Base-by-base conservation (phyloP, 2,888 invertebrate species). In the Camponotus fellah region DNA sequence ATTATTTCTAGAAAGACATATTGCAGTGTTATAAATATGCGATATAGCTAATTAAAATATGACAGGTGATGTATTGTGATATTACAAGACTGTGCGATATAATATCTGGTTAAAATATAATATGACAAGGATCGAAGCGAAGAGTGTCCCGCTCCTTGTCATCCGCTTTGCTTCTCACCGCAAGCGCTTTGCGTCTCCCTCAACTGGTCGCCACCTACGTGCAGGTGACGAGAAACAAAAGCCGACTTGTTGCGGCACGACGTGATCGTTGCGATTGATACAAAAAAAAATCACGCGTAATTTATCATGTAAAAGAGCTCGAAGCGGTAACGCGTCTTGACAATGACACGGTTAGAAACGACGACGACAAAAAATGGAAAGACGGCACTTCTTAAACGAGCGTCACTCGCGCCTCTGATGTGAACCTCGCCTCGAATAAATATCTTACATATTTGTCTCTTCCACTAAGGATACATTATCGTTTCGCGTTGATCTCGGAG, bases 301-400 rank as follows among this genome's bases (percentile, higher is more conserved):
- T 90, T 90, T 90, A 90, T 90, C 90, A 89, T 82, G 81, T 80
- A 87, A 90, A 87, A 88, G 88, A 85, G 84, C 40, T 56, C 34
- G 71, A 56, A 79, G 84, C 85, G 81, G 80, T 64, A 79, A 88
- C 81, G 49, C 74, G 81, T 58, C 66, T 82, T 66, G 76, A 60
- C 76, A 81, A 82, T 89, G 89, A 87, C 86, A 87, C 85, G 86
- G 86, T 34, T 49, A 10, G 43, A 46, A 26, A 26, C 26, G 43
- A 53, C n/a, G 32, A 26, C n/a, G 71, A 60, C 17, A 64, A 65
- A 53, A 84, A 66, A 46, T 5, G 46, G 32, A 26, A 60, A 58
- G 62, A 68, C 17, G 21, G 17, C 60, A 75, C 56, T 87, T 84
- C 81, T 84, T 72, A 64, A 53, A 69, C 17, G 9, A 68, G 81